These are phyloP conservation scores for Zophobas morio DNA, from an alignment of 1,140 invertebrate species.

Conservation along the genomic window DNA sequence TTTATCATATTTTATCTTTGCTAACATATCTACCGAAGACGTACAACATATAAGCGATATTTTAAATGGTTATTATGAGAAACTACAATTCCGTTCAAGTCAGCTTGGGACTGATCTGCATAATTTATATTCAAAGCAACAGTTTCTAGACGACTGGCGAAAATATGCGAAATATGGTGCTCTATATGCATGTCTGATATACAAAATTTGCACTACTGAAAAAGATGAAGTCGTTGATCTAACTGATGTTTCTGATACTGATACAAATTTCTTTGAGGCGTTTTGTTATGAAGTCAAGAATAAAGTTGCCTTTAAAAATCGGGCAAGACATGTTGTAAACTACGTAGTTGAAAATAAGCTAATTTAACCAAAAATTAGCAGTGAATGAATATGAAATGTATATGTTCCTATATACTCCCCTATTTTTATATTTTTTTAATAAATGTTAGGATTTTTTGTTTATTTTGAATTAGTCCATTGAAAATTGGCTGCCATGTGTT, in stretches of 20 bases:
- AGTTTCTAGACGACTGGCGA: conserved; percentile 51
- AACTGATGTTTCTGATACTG: conserved; percentile 29
- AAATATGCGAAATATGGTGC: conserved; percentile 64
- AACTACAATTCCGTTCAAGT: not conserved
- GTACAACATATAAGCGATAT: conserved; percentile 68
- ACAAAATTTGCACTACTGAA: conserved; percentile 44
- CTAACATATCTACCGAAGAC: conserved; percentile 69
- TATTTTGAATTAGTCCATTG: too few relatives aligned
- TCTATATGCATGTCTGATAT: conserved; percentile 62
- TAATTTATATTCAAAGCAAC: not conserved
- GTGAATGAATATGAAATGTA: too few relatives aligned
- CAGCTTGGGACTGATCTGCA: conserved; percentile 6
- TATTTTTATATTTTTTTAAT: too few relatives aligned
- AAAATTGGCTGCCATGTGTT: too few relatives aligned
- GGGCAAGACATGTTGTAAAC: too few relatives aligned
- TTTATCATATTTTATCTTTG: conserved; percentile 73
- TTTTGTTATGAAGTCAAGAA: not conserved
- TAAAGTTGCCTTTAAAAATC: too few relatives aligned
- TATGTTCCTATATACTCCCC: too few relatives aligned
- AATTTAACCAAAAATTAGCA: not conserved
- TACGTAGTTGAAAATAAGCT: not conserved
- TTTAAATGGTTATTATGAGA: conserved; percentile 71
- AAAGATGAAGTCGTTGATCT: conserved; percentile 33
- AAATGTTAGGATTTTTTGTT: too few relatives aligned
- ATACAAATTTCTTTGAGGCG: not conserved